Evolutionary conservation across 2,797 vertebrate genomes (phyloP).

Genomic region (Pseudomugil tenellus): DNA sequence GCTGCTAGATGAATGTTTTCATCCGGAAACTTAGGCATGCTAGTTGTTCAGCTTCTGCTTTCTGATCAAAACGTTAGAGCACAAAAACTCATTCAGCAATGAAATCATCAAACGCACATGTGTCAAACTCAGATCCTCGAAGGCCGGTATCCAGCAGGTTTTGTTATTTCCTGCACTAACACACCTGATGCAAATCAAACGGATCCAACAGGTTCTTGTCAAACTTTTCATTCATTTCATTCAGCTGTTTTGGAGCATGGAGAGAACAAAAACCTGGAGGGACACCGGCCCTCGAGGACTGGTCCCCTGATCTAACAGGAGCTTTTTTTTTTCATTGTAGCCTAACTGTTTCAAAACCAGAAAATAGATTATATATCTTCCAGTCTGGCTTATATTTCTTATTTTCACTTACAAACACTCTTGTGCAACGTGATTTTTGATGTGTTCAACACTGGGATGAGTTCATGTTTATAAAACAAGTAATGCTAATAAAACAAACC

Average conservation of each 20-base stretch:
- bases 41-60: neutral
- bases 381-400: neutral
- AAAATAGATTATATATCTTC: neutral
- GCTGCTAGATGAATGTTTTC: conserved; percentile 41
- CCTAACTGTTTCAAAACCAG: neutral
- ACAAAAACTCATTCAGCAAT: neutral
- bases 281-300: no score
- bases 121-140: no score
- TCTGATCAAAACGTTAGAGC: neutral
- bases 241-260: no score
- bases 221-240: no score
- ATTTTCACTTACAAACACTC: neutral
- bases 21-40: conserved; percentile 5
- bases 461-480: neutral
- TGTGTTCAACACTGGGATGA: neutral
- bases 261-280: no score
- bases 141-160: no score
- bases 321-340: neutral
- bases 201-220: no score
- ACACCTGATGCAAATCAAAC: no score
- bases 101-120: no score
- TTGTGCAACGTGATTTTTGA: neutral
- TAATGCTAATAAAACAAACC: neutral
- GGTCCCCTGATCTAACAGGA: no score
- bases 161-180: no score